phyloP scores from a whole-genome alignment of 1,140 invertebrate genomes.

The Micrasema longulum region DNA sequence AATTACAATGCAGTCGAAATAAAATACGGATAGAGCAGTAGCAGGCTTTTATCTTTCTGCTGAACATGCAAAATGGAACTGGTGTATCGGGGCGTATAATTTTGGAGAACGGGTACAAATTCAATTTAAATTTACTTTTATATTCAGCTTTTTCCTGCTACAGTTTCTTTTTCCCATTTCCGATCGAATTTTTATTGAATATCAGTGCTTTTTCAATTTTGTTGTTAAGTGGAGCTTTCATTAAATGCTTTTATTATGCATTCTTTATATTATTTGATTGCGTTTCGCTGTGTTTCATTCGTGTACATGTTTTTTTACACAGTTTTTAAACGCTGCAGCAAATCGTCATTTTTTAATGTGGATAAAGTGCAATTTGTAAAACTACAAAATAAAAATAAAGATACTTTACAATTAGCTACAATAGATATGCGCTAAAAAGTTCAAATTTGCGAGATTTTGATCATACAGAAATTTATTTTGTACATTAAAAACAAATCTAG shows the following conservation, averaged over 20 bases:
- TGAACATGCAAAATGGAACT: conserved; percentile 53
- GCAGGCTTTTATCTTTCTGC: conserved; percentile 51
- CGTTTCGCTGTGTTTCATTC: no score
- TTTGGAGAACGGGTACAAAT: conserved; percentile 52
- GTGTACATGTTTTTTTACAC: no score
- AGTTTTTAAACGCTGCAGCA: no score
- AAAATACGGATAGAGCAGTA: conserved; percentile 38
- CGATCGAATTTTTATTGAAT: conserved; percentile 22
- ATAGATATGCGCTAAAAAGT: no score
- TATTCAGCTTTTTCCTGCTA: conserved; percentile 45
- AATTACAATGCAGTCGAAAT: conserved; percentile 46
- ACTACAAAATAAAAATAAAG: no score
- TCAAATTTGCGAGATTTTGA: no score
- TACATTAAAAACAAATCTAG: no score
- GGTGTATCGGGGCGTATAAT: conserved; percentile 51
- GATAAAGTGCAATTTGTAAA: no score
- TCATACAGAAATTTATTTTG: no score
- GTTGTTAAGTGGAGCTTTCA: conserved; percentile 14
- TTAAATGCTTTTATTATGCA: conserved; percentile 18
- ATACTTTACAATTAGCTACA: no score
- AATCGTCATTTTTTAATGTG: no score
- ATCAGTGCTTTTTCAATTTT: conserved; percentile 23
- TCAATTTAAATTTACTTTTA: conserved; percentile 54
- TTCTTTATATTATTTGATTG: conserved; percentile 12
- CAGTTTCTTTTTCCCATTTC: conserved; percentile 19